Conservation (phyloP, 2,888 invertebrate genomes). For the Eueremaeus valkanovi region DNA sequence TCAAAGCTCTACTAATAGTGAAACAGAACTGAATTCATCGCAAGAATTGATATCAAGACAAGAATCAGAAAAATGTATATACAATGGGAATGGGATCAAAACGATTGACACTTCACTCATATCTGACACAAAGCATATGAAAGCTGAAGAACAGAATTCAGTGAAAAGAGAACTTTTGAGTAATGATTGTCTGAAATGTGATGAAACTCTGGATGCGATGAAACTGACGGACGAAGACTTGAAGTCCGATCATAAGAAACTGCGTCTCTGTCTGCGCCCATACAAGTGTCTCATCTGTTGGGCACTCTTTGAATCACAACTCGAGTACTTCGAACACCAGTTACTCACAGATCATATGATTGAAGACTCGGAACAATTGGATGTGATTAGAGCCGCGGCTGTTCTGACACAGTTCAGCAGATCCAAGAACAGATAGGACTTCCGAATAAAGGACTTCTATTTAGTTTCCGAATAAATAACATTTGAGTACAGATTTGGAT, state of each 20-base stretch:
- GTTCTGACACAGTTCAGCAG: background rate
- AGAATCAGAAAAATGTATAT: background rate
- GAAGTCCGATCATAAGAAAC: background rate
- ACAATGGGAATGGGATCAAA: background rate
- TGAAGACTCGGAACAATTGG: background rate
- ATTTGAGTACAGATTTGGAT: too few relatives aligned
- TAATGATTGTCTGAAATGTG: background rate
- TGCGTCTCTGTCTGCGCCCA: background rate
- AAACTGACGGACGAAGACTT: background rate
- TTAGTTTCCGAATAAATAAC: too few relatives aligned
- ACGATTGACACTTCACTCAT: background rate
- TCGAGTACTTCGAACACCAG: constrained; percentile 25
- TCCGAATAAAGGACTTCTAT: too few relatives aligned
- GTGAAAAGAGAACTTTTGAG: background rate
- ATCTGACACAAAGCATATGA: background rate
- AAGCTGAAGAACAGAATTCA: background rate
- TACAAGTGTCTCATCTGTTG: constrained; percentile 27
- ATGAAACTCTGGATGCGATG: background rate
- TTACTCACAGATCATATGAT: constrained; percentile 14
- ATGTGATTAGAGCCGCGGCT: constrained; percentile 11
- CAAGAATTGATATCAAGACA: background rate
- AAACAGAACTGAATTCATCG: constrained; percentile 5
- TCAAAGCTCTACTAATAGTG: background rate
- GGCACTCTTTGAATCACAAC: constrained; percentile 31
- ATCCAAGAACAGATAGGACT: background rate